Evolutionary conservation across 2,797 vertebrate species (phyloP).

Genomic region (Urophycis tenuis): DNA sequence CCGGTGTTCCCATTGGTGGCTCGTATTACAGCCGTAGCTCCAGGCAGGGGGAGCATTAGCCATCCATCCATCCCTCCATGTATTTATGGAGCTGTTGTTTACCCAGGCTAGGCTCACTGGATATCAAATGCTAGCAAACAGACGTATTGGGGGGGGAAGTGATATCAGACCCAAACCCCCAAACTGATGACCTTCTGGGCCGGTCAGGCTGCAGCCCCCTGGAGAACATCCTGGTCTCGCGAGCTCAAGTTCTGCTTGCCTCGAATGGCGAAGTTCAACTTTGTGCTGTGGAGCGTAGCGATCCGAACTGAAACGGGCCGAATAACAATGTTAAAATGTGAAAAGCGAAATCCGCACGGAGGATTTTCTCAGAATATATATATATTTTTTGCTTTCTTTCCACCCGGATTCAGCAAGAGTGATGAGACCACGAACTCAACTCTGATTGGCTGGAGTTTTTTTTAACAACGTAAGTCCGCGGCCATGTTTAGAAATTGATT

Average conservation of each 20-base stretch:
- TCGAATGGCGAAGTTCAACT: too few relatives aligned
- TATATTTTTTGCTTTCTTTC: background rate
- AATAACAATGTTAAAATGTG: too few relatives aligned
- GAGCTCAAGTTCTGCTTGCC: too few relatives aligned
- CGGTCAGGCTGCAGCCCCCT: too few relatives aligned
- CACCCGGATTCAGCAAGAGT: background rate
- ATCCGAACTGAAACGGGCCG: too few relatives aligned
- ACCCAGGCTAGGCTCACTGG: background rate
- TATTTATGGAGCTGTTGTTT: background rate
- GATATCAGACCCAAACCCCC: background rate
- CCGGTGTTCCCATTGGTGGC: slow-evolving; percentile 46
- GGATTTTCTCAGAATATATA: too few relatives aligned
- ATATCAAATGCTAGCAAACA: background rate
- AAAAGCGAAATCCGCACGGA: too few relatives aligned
- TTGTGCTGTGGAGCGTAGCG: too few relatives aligned
- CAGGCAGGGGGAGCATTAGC: slow-evolving; percentile 41
- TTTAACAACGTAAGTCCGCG: background rate
- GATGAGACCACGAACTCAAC: background rate
- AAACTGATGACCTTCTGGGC: too few relatives aligned
- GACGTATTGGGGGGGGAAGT: background rate
- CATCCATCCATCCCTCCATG: background rate
- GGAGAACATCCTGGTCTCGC: too few relatives aligned
- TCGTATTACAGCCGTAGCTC: slow-evolving; percentile 49
- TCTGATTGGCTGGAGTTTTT: background rate
- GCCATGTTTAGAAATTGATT: background rate